phyloP scores from a whole-genome alignment of 2,888 invertebrate species.

The Sphaerophoria rueppellii region DNA sequence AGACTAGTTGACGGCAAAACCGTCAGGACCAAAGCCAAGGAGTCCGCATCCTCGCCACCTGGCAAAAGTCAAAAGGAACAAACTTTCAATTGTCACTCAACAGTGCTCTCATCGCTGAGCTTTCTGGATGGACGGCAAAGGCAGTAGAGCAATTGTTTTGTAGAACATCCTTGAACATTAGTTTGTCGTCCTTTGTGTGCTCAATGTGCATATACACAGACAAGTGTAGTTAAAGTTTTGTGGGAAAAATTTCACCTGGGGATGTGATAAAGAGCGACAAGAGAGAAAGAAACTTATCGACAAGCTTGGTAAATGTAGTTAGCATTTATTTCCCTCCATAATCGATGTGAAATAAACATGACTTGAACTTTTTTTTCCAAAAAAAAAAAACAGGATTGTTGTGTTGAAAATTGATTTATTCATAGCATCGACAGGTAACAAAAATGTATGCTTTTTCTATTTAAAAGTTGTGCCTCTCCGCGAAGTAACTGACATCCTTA shows the following conservation, averaged over 20 bases:
- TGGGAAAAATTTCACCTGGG: conserved; percentile 53
- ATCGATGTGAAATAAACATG: not conserved
- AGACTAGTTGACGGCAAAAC: conserved; percentile 12
- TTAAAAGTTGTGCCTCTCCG: not conserved
- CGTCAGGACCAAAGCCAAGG: not conserved
- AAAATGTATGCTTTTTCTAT: conserved; percentile 1
- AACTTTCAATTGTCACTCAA: conserved; percentile 36
- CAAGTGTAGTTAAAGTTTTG: not conserved
- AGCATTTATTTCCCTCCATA: conserved; percentile 28
- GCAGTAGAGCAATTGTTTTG: conserved; percentile 32
- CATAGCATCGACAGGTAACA: too few species aligned
- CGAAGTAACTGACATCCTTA: too few species aligned
- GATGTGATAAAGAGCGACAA: not conserved
- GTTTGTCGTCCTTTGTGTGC: not conserved
- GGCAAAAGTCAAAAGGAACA: conserved; percentile 9
- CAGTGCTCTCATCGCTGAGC: not conserved
- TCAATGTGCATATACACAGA: not conserved
- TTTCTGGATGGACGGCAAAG: not conserved
- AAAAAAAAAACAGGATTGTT: not conserved
- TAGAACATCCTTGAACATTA: not conserved
- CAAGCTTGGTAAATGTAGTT: conserved; percentile 35
- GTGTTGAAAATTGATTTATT: not conserved
- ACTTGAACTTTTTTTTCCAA: not conserved
- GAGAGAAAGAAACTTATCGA: conserved; percentile 16
- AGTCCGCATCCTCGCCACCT: not conserved